phyloP scores from a whole-genome alignment of 2,797 vertebrate genomes.

The Phaenicophaeus curvirostris region DNA sequence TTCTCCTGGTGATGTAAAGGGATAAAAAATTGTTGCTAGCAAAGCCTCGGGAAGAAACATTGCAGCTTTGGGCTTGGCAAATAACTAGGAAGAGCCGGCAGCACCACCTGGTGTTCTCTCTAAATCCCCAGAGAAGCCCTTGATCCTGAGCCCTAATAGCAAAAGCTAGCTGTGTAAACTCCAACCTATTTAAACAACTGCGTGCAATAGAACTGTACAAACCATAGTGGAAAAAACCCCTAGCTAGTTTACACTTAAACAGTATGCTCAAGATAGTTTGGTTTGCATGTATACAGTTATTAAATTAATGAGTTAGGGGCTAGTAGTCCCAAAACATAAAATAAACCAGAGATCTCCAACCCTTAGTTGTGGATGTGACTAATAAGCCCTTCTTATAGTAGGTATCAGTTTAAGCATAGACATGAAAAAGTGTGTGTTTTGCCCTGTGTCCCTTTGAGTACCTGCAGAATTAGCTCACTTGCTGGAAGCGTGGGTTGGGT shows the following conservation, averaged over 20 bases:
- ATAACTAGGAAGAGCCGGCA: background rate
- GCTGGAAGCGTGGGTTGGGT: background rate
- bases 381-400: background rate
- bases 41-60: background rate
- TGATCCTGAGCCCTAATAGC: background rate
- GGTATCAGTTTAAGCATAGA: background rate
- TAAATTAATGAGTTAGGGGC: background rate
- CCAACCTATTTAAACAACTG: background rate
- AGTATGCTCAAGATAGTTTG: background rate
- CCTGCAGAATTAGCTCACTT: background rate
- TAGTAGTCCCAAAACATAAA: background rate
- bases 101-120: slow-evolving; percentile 75
- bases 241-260: background rate
- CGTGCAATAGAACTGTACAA: background rate
- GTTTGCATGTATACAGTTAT: background rate
- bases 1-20: slow-evolving; percentile 21
- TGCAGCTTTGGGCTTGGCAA: background rate
- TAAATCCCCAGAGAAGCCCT: background rate
- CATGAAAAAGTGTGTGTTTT: background rate
- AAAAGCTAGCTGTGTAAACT: background rate
- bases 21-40: background rate
- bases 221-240: background rate
- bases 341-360: background rate
- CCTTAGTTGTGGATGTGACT: background rate
- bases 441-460: background rate